These are phyloP conservation scores for Panopea generosa DNA, from an alignment of 2,888 invertebrate genomes.

Conservation along the genomic window DNA sequence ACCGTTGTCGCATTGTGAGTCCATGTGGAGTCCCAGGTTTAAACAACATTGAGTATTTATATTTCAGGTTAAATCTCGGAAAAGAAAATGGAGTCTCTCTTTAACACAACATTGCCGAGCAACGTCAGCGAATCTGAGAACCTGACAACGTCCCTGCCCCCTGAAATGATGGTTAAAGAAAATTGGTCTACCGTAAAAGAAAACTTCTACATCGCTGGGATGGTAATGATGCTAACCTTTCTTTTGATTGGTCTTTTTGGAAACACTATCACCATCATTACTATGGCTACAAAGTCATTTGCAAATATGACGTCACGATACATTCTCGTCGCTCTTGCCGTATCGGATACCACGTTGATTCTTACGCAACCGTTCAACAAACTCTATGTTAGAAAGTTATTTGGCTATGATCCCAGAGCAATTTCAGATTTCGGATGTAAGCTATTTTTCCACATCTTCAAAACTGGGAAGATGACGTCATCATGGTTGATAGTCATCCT, in stretches of 20 bases:
- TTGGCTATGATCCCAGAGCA: conserved; percentile 67
- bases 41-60: too few relatives aligned
- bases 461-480: conserved; percentile 71
- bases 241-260: conserved; percentile 64
- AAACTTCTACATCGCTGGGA: not conserved
- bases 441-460: conserved; percentile 67
- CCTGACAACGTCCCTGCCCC: too few relatives aligned
- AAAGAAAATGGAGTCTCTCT: too few relatives aligned
- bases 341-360: conserved; percentile 67
- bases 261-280: conserved; percentile 63
- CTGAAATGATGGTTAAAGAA: too few relatives aligned
- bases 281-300: conserved; percentile 64
- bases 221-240: conserved; percentile 55
- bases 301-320: conserved; percentile 56
- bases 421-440: conserved; percentile 64
- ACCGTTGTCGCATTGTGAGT: too few relatives aligned
- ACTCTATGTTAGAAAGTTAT: conserved; percentile 53
- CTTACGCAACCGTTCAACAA: conserved; percentile 71
- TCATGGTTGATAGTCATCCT: conserved; percentile 74
- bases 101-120: too few relatives aligned
- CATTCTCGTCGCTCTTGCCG: conserved; percentile 65
- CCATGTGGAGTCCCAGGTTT: too few relatives aligned
- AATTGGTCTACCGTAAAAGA: not conserved
- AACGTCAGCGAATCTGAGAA: too few relatives aligned
- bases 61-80: too few relatives aligned